Evolutionary conservation across 2,113 vertebrate genomes (phyloP), one percentile per base, ranked within the genome.

Genomic region (Pyrgilauda ruficollis): DNA sequence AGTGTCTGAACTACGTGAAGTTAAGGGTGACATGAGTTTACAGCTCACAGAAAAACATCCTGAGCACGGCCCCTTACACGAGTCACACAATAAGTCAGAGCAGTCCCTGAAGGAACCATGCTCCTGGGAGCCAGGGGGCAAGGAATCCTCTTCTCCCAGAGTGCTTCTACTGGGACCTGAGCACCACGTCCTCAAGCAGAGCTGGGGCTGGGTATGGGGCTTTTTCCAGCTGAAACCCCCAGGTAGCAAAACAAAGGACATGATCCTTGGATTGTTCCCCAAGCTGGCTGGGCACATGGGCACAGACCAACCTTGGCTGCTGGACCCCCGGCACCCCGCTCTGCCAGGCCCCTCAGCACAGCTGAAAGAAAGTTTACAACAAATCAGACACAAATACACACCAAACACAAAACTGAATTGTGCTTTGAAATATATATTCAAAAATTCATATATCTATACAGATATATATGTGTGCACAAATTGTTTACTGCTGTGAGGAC

Each of bases 221-320:
- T 77, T 66, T 78, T 41, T 16, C 31, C n/a, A 41, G 28, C 27
- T 43, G 53, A 82, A 47, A 7, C 15, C 2, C 9, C 15, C 28
- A 28, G 35, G 28, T 2, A 61, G 15, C 7, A 33, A 58, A 90
- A 93, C 43, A 81, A 87, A 94, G 61, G 31, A 35, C 6, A 10
- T 10, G 0, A 0, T 41, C 24, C 31, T 47, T 1, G 2, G 58
- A 7, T 8, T 49, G 44, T 10, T 67, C 1, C 0, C 26, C 0
- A 11, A 76, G 55, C 17, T 21, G n/a, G 26, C 13, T 1, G 0
- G 53, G 33, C 22, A 47, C 27, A 20, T 0, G 0, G 7, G 3
- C 47, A 41, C 41, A n/a, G 14, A 33, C 1, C 56, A 67, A 33
- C 17, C 47, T 73, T 4, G 0, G 15, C 47, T 33, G 21, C 27